These are phyloP conservation scores for Hypena proboscidalis DNA, from an alignment of 2,888 invertebrate genomes.

Conservation along the genomic window DNA sequence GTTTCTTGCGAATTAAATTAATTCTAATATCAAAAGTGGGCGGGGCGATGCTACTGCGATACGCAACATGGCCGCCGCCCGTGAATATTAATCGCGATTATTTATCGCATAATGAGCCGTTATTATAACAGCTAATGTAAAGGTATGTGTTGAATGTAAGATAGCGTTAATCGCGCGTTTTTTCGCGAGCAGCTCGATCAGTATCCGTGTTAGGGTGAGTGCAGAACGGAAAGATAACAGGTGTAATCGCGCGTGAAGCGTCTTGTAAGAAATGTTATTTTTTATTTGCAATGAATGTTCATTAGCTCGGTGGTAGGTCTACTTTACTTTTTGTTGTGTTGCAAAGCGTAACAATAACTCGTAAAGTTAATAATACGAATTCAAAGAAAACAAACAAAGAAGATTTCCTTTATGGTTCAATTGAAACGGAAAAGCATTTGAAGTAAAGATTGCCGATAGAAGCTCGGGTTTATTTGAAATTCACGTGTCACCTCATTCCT, in stretches of 20 bases:
- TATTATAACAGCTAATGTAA: slow-evolving; percentile 48
- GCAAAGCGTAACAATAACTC: slow-evolving; percentile 1
- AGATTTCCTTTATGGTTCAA: too few relatives aligned
- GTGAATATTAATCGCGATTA: slow-evolving; percentile 67
- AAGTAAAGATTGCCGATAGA: slow-evolving; percentile 23
- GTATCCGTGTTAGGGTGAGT: slow-evolving; percentile 18
- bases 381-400: too few relatives aligned
- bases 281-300: slow-evolving; percentile 15
- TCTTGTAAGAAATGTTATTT: slow-evolving; percentile 8
- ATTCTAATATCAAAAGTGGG: slow-evolving; percentile 65
- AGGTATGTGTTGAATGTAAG: slow-evolving; percentile 44
- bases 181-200: slow-evolving; percentile 22
- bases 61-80: slow-evolving; percentile 63
- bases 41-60: slow-evolving; percentile 67
- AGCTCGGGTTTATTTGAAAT: slow-evolving; percentile 36
- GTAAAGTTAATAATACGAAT: background rate
- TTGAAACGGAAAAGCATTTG: background rate
- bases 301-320: slow-evolving; percentile 13
- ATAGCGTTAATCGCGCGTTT: slow-evolving; percentile 26
- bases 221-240: slow-evolving; percentile 13
- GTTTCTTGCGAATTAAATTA: slow-evolving; percentile 55
- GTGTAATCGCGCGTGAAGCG: slow-evolving; percentile 26
- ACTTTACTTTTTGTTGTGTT: background rate
- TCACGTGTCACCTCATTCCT: slow-evolving; percentile 35
- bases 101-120: slow-evolving; percentile 63